Conservation (phyloP, 2,797 vertebrate species). For the Jordanella pulchra region DNA sequence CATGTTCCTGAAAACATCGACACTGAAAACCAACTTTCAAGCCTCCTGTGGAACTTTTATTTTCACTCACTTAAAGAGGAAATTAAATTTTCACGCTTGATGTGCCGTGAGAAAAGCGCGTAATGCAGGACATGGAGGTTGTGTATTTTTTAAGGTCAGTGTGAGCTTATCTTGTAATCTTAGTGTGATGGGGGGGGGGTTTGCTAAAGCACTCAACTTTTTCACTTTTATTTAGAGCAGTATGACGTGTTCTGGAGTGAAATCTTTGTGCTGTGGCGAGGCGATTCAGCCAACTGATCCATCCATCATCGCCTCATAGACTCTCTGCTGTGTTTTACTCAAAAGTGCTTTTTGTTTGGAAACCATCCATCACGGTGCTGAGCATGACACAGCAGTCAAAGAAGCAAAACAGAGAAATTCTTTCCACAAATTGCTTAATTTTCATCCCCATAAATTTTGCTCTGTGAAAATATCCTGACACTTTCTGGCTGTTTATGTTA, state of each 20-base stretch:
- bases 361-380: conserved; percentile 69
- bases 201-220: conserved; percentile 25
- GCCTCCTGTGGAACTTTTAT: conserved; percentile 10
- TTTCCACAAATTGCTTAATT: conserved; percentile 4
- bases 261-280: conserved; percentile 22
- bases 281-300: conserved; percentile 47
- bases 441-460: conserved; percentile 4
- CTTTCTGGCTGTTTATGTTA: conserved; percentile 7
- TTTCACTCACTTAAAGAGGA: conserved; percentile 28
- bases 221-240: conserved; percentile 13
- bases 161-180: conserved; percentile 34
- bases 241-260: conserved; percentile 29
- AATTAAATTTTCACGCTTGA: conserved; percentile 50
- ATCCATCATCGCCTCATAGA: conserved; percentile 65
- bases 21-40: conserved; percentile 23
- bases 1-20: conserved; percentile 31
- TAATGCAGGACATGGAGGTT: conserved; percentile 5
- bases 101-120: conserved; percentile 40
- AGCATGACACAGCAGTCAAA: conserved; percentile 30
- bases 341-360: conserved; percentile 73
- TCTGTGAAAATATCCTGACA: neutral
- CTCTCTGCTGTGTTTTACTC: conserved; percentile 58
- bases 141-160: conserved; percentile 39
- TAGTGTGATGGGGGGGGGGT: conserved; percentile 9
- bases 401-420: conserved; percentile 16